Percentiles rank a stretch among this genome's conserved stretches.
Conservation (phyloP, 1,140 invertebrate species). For the Zaprionus nigranus region DNA sequence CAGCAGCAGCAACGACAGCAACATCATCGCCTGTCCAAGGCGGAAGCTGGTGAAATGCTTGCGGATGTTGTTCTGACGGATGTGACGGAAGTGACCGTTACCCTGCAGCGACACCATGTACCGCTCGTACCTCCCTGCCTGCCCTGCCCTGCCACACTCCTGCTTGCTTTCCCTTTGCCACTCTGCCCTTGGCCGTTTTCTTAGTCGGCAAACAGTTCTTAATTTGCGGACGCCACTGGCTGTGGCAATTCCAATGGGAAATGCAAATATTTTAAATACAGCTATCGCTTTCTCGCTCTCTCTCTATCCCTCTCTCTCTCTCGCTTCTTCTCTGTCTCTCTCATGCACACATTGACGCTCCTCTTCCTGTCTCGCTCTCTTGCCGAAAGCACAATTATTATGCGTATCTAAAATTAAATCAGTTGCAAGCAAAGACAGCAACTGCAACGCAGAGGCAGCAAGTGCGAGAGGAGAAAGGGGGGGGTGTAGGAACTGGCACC, state of each 20-base stretch:
- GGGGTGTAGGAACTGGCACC: background rate
- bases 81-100: conserved; percentile 53
- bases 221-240: conserved; percentile 33
- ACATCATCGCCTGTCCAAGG: conserved; percentile 33
- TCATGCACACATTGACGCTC: background rate
- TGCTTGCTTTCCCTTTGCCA: too few relatives aligned
- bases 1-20: conserved; percentile 13
- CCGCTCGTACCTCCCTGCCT: too few relatives aligned
- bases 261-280: conserved; percentile 46
- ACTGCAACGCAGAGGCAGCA: background rate
- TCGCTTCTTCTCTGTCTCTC: background rate
- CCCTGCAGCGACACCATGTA: background rate
- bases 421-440: conserved; percentile 35
- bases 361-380: background rate
- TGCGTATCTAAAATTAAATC: conserved; percentile 66
- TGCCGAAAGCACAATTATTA: conserved; percentile 50
- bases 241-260: conserved; percentile 28
- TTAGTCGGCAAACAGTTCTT: conserved; percentile 19
- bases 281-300: background rate
- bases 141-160: background rate
- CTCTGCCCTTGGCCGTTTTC: conserved; percentile 1
- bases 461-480: background rate
- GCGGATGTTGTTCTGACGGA: conserved; percentile 61
- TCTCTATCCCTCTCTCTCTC: background rate
- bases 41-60: conserved; percentile 64